Base-by-base conservation (phyloP, 2,888 invertebrate genomes). In the Allygus modestus region DNA sequence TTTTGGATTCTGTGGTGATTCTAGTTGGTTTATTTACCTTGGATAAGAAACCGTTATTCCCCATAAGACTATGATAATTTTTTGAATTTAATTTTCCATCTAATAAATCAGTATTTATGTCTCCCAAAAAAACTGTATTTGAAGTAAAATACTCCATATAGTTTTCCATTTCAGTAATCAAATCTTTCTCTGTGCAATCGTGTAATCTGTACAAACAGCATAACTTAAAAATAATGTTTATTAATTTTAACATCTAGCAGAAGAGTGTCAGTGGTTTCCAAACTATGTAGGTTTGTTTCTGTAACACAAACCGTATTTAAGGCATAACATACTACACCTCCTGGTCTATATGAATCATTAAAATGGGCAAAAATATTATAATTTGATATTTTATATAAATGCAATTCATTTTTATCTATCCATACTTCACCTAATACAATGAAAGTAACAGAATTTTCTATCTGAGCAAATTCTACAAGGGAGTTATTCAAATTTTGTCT, bases 261-360 rank as follows among this genome's bases (percentile, higher is more conserved):
- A 73, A 73, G 23, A 37, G 54, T 7, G 15, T 73, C 43, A 23
- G 73, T 43, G 2, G 73, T 20, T 33, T 17, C 20, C 37, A 73
- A 20, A 23, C 37, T 73, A 20, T 4, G 4, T 1, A 20, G 1
- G 7, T 43, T 43, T 41, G 41, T 5, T 73, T 43, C 11, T 20
- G 15, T 23, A 11, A 37, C 26, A 37, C 7, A 26, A 5, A 73
- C 4, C 1, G 41, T 11, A 17, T 73, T 17, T 20, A 20, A 23
- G 11, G 20, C 73, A 15, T 41, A 73, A 23, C 73, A 73, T n/a
- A 73, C 28, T 1, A 73, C 43, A 12, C 73, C 73, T 33, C 73
- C 73, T 26, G 73, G 1, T 41, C 73, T 37, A 43, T 73, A 73
- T 5, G 41, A 33, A 73, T 73, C 43, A 43, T 73, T 73, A 73